These are phyloP conservation scores for Xenopus borealis DNA, from an alignment of 2,113 vertebrate species.

Conservation along the genomic window DNA sequence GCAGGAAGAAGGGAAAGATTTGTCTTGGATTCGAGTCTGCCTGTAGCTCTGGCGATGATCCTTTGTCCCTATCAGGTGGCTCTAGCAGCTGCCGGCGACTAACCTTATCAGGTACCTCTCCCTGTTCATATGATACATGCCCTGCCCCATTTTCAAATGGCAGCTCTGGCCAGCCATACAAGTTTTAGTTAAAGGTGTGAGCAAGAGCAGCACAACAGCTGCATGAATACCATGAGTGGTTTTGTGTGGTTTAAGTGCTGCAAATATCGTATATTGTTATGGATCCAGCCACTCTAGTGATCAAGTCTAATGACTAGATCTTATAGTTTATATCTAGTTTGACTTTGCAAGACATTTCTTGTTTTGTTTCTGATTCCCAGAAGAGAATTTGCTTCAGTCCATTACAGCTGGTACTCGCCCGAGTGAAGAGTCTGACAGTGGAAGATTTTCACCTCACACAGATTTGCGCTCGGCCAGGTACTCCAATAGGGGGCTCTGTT, in stretches of 20 bases:
- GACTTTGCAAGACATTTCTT: no score
- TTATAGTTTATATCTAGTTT: no score
- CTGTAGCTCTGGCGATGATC: constrained; percentile 28
- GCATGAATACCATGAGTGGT: no score
- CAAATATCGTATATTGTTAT: no score
- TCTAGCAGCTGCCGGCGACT: constrained; percentile 10
- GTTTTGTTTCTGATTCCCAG: constrained; percentile 46
- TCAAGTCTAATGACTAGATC: no score
- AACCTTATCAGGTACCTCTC: constrained; percentile 36
- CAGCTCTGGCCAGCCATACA: no score
- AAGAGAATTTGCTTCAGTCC: constrained; percentile 64
- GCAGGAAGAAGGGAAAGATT: constrained; percentile 61
- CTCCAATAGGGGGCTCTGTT: background rate
- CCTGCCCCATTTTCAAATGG: no score
- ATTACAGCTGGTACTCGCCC: constrained; percentile 49
- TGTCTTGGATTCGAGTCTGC: constrained; percentile 52
- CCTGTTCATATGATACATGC: no score
- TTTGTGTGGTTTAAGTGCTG: no score
- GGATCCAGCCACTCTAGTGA: no score
- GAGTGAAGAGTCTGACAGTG: constrained; percentile 55
- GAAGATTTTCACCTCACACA: constrained; percentile 57
- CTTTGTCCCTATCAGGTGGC: constrained; percentile 32
- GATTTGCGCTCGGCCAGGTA: constrained; percentile 42
- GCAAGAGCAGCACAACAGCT: no score
- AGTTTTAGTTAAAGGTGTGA: no score